These are phyloP conservation scores for Syngnathus scovelli DNA, from an alignment of 2,113 vertebrate species.

Conservation along the genomic window DNA sequence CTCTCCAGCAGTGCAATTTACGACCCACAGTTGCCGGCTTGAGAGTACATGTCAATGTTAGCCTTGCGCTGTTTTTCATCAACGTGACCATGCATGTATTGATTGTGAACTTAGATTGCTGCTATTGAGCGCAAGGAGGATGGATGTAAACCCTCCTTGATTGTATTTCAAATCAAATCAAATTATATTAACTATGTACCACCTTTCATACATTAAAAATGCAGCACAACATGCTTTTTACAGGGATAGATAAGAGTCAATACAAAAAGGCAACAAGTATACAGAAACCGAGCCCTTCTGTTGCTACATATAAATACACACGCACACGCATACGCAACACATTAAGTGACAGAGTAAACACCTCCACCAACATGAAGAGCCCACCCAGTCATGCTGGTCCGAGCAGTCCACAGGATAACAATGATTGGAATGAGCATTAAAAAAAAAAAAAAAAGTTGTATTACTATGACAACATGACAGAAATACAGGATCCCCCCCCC, in stretches of 20 bases:
- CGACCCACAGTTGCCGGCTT: slow-evolving; percentile 52
- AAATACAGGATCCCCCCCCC: slow-evolving; percentile 13
- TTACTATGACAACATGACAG: slow-evolving; percentile 16
- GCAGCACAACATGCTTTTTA: too few relatives aligned
- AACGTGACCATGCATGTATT: not conserved
- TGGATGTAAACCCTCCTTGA: slow-evolving; percentile 34
- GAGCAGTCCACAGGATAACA: slow-evolving; percentile 9
- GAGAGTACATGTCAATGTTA: slow-evolving; percentile 37
- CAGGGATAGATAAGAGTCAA: too few relatives aligned
- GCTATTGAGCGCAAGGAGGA: slow-evolving; percentile 36
- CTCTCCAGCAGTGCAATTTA: slow-evolving; percentile 58
- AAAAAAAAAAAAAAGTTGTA: slow-evolving; percentile 2
- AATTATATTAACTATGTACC: too few relatives aligned
- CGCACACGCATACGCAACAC: too few relatives aligned
- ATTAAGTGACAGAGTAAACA: too few relatives aligned
- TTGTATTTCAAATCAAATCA: slow-evolving; percentile 5
- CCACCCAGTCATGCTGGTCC: too few relatives aligned
- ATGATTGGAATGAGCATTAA: slow-evolving; percentile 11
- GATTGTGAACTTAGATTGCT: slow-evolving; percentile 26
- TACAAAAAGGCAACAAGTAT: too few relatives aligned
- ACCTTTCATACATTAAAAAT: too few relatives aligned
- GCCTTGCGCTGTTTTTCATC: slow-evolving; percentile 1
- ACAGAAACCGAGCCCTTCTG: too few relatives aligned
- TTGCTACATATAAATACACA: too few relatives aligned
- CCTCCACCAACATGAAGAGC: too few relatives aligned